Conservation (phyloP, 2,113 vertebrate genomes). For the Daboia siamensis region DNA sequence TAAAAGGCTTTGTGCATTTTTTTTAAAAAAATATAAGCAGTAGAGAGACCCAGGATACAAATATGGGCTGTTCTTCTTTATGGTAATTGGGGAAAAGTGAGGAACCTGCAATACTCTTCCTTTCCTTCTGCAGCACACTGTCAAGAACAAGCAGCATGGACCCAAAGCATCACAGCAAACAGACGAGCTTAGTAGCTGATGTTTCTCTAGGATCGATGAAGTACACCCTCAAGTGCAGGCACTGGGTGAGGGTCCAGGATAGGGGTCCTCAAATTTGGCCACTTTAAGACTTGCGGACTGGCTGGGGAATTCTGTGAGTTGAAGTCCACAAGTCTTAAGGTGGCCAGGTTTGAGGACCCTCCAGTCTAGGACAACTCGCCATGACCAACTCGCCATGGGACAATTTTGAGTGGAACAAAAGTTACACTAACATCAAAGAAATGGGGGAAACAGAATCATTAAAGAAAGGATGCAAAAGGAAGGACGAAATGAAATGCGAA, state of each 20-base stretch:
- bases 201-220: background rate
- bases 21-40: constrained; percentile 69
- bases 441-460: background rate
- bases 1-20: constrained; percentile 78
- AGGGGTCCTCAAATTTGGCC: too few relatives aligned
- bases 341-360: too few relatives aligned
- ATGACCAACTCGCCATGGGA: background rate
- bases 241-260: background rate
- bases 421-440: background rate
- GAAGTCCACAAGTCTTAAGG: too few relatives aligned
- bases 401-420: background rate
- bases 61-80: constrained; percentile 76
- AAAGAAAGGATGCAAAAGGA: background rate
- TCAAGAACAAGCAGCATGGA: constrained; percentile 34
- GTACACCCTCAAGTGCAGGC: background rate
- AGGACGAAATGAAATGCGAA: background rate
- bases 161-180: constrained; percentile 26
- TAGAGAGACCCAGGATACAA: constrained; percentile 78
- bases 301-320: too few relatives aligned
- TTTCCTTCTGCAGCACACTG: constrained; percentile 29
- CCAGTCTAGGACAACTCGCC: background rate
- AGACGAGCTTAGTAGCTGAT: background rate
- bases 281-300: too few relatives aligned
- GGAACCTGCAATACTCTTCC: constrained; percentile 1
- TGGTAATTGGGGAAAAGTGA: constrained; percentile 59